Evolutionary conservation across 2,113 vertebrate species (phyloP).

Genomic region (Mastomys natalensis): DNA sequence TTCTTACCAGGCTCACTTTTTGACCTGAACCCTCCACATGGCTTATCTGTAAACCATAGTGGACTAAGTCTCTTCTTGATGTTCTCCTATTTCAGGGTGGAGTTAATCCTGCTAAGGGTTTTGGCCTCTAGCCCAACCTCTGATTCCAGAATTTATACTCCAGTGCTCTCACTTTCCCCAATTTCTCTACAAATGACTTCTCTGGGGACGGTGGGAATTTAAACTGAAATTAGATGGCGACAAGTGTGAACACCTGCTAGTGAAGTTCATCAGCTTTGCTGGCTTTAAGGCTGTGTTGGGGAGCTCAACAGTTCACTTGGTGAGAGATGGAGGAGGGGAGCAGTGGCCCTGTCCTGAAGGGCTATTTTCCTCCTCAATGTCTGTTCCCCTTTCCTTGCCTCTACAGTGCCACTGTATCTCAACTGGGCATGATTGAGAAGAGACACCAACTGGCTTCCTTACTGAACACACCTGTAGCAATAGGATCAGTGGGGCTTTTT

Average conservation of each 20-base stretch:
- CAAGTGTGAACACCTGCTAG: slow-evolving; percentile 44
- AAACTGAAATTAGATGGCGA: slow-evolving; percentile 3
- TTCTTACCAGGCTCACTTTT: slow-evolving; percentile 52
- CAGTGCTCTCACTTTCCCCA: neutral
- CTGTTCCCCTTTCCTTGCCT: neutral
- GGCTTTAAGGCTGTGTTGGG: neutral
- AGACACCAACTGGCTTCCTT: neutral
- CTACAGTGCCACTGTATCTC: neutral
- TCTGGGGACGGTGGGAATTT: neutral
- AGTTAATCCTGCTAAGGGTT: slow-evolving; percentile 51
- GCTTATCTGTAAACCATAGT: slow-evolving; percentile 49
- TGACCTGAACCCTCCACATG: slow-evolving; percentile 57
- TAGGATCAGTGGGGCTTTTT: neutral
- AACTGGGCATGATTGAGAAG: neutral
- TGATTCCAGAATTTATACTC: slow-evolving; percentile 50
- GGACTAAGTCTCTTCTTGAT: slow-evolving; percentile 31
- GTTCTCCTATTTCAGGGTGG: slow-evolving; percentile 45
- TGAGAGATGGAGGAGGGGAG: neutral
- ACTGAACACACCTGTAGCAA: neutral
- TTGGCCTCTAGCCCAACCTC: slow-evolving; percentile 35
- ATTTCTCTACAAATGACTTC: neutral
- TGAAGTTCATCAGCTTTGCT: slow-evolving; percentile 48
- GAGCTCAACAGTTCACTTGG: slow-evolving; percentile 2
- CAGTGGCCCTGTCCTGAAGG: neutral
- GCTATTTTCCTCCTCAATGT: neutral